Percentiles rank a stretch among this genome's conserved stretches.
These are phyloP conservation scores for Bostrychus sinensis DNA, from an alignment of 2,113 vertebrate genomes.

Conservation along the genomic window DNA sequence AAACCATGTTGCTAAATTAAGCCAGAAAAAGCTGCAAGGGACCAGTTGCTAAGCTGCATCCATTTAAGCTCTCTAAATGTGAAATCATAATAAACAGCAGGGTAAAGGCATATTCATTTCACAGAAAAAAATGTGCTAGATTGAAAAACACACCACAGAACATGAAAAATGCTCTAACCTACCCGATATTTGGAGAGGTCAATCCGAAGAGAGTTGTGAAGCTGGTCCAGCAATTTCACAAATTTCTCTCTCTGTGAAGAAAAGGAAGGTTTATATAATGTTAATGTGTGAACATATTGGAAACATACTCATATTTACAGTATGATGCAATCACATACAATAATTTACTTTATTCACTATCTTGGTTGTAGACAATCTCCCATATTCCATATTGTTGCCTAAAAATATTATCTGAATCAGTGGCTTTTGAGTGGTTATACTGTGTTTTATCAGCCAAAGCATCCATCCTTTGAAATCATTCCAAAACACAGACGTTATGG, in stretches of 20 bases:
- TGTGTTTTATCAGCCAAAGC: not conserved
- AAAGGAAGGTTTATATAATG: constrained; percentile 39
- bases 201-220: constrained; percentile 97
- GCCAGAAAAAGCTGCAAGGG: not conserved
- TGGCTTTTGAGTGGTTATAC: too few species aligned
- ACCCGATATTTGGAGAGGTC: constrained; percentile 98
- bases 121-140: not conserved
- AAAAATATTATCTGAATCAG: too few species aligned
- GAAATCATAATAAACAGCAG: not conserved
- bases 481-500: not conserved
- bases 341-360: too few species aligned
- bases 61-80: not conserved
- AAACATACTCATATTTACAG: not conserved
- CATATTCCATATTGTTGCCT: too few species aligned
- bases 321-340: not conserved
- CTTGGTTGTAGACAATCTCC: too few species aligned
- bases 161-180: constrained; percentile 62
- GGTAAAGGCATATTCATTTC: not conserved
- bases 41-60: not conserved
- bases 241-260: constrained; percentile 94
- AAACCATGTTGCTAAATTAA: not conserved
- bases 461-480: not conserved
- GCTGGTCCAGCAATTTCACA: constrained; percentile 95
- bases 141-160: constrained; percentile 7
- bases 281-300: constrained; percentile 21